A percentile compares a stretch with the other conserved stretches of the same genome.
Conservation (phyloP, 2,888 invertebrate genomes). For the Acleris emargana region DNA sequence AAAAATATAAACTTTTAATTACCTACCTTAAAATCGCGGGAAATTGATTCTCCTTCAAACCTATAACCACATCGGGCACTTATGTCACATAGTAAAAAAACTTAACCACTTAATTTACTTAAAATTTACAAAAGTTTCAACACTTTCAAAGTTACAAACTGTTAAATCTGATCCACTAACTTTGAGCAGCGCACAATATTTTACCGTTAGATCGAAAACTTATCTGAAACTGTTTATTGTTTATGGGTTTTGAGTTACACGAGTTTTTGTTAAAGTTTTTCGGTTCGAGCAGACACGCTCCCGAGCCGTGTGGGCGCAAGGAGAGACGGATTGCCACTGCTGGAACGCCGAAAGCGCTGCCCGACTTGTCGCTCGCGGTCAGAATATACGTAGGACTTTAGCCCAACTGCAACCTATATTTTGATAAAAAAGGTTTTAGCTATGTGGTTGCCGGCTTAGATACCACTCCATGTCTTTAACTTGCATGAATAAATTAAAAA, state of each 20-base stretch:
- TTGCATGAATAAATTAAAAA: too few species aligned
- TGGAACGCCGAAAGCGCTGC: not conserved
- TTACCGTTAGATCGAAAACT: not conserved
- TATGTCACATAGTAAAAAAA: too few species aligned
- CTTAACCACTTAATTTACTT: too few species aligned
- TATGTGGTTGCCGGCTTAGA: too few species aligned
- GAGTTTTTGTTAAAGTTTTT: slow-evolving; percentile 10
- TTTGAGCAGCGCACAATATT: not conserved
- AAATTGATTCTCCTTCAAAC: too few species aligned
- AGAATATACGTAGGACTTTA: not conserved
- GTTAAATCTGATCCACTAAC: not conserved
- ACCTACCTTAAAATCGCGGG: too few species aligned
- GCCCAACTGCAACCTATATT: not conserved
- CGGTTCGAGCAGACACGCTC: not conserved
- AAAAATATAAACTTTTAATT: too few species aligned
- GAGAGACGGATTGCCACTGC: slow-evolving; percentile 13
- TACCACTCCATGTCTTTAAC: too few species aligned
- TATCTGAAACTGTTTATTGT: too few species aligned
- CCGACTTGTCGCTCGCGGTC: not conserved
- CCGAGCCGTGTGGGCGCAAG: slow-evolving; percentile 7
- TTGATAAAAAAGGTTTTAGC: too few species aligned
- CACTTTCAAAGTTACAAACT: not conserved
- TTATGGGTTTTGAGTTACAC: too few species aligned
- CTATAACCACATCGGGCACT: too few species aligned
- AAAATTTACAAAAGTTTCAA: not conserved